These are phyloP conservation scores for Antheraea pernyi DNA, from an alignment of 1,140 invertebrate species.

Conservation along the genomic window DNA sequence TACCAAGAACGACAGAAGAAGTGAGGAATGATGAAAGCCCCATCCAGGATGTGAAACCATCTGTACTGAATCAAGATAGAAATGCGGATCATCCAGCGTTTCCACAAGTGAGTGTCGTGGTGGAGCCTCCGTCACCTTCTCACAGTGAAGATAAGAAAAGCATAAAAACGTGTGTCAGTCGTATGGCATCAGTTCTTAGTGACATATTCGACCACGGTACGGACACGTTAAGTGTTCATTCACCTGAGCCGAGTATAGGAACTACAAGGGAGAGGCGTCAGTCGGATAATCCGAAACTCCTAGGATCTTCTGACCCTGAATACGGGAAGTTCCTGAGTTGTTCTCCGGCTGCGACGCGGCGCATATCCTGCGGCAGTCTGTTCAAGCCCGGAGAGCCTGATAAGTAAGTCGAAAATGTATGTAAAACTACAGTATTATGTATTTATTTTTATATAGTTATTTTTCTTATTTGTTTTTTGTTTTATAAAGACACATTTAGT, in stretches of 20 bases:
- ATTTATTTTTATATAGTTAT: neutral
- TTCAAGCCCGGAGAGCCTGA: conserved; percentile 83
- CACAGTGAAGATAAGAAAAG: conserved; percentile 76
- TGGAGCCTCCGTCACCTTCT: conserved; percentile 85
- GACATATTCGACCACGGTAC: conserved; percentile 69
- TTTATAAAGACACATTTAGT: neutral
- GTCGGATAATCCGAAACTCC: conserved; percentile 81
- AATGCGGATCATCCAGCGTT: conserved; percentile 44
- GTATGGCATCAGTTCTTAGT: conserved; percentile 70
- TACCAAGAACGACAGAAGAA: conserved; percentile 58
- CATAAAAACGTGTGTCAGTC: conserved; percentile 53
- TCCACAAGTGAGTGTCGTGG: conserved; percentile 84
- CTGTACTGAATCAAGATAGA: conserved; percentile 9
- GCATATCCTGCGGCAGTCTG: conserved; percentile 89
- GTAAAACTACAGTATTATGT: neutral
- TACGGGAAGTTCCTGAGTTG: conserved; percentile 81
- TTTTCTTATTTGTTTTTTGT: too few species aligned
- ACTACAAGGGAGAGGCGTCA: conserved; percentile 66
- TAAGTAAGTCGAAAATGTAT: conserved; percentile 72
- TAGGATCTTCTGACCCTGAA: conserved; percentile 81
- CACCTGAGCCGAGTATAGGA: conserved; percentile 67
- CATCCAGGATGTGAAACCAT: conserved; percentile 15
- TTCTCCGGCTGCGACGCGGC: conserved; percentile 87
- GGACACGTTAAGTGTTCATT: conserved; percentile 64
- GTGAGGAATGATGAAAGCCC: conserved; percentile 39